Conservation (phyloP, 1,140 invertebrate species). For the Nebria ingens region DNA sequence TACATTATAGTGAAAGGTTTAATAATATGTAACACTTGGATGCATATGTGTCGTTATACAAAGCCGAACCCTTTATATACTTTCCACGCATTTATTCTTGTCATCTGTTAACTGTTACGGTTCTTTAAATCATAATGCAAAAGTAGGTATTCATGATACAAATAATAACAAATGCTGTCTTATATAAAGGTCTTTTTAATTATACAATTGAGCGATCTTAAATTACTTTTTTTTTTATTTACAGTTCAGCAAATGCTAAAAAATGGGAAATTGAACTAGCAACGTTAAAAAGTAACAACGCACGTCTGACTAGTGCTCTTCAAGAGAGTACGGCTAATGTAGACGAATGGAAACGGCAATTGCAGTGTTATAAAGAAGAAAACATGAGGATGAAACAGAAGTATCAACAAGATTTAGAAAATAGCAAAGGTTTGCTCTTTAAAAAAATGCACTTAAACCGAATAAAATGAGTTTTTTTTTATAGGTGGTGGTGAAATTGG, state of each 20-base stretch:
- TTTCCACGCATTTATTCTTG: no score
- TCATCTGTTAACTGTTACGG: no score
- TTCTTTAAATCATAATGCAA: not conserved
- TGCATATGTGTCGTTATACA: no score
- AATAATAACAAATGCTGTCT: no score
- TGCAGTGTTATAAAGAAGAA: conserved; percentile 93
- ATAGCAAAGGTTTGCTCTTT: conserved; percentile 59
- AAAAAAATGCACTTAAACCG: no score
- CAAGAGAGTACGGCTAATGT: conserved; percentile 97
- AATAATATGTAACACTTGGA: no score
- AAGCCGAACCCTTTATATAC: no score
- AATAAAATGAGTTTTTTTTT: conserved; percentile 3
- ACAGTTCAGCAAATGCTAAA: conserved; percentile 90
- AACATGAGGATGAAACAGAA: conserved; percentile 79
- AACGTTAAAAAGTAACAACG: conserved; percentile 93
- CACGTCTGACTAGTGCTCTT: conserved; percentile 84
- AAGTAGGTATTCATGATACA: not conserved
- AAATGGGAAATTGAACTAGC: conserved; percentile 97
- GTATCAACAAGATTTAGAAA: conserved; percentile 57
- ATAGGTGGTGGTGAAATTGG: conserved; percentile 35
- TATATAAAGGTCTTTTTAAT: no score
- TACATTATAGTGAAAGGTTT: no score
- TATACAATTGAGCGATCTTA: no score
- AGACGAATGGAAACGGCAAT: conserved; percentile 95
- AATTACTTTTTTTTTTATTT: no score